Base-by-base conservation (phyloP, 2,888 invertebrate species). In the Sturmia bella region DNA sequence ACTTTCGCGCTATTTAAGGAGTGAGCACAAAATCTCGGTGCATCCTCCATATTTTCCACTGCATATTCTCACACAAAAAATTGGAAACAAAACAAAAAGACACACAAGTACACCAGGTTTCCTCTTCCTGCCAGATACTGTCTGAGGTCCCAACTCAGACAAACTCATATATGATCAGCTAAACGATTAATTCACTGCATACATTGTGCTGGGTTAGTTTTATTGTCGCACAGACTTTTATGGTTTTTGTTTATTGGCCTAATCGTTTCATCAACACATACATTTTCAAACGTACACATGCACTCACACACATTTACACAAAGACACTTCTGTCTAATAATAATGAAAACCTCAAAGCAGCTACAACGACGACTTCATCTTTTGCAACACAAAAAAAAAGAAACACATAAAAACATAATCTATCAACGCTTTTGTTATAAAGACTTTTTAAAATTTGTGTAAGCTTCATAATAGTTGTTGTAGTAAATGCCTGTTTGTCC, bases 201-300 rank as follows among this genome's bases (percentile, higher is more conserved):
- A n/a, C n/a, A n/a, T n/a, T n/a, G n/a, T 21, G 13, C 50, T 81
- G 81, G 81, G 72, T 52, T 56, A 45, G 48, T 19, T 48, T 27
- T 15, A 32, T 17, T 5, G 21, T 3, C 56, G 43, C 27, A 32
- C 43, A 52, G 43, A 12, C 32, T 43, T 41, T 43, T 54, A 39
- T 37, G 27, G 13, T 61, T 80, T 68, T 77, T 74, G 45, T 70
- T 64, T 77, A 81, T 77, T 54, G 69, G 64, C 77, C 77, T 74
- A 77, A 82, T 82, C 73, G 77, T 74, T 77, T 64, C 64, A 64
- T 74, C 57, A 52, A 27, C 68, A 66, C 41, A 66, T 1, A 7
- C n/a, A n/a, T n/a, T n/a, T n/a, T n/a, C n/a, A n/a, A 15, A 24
- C 50, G 24, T n/a, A 52, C 0, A 9, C 13, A 1, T 6, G 27